Conservation (phyloP, 2,888 invertebrate species). For the Pediacus dermestoides region DNA sequence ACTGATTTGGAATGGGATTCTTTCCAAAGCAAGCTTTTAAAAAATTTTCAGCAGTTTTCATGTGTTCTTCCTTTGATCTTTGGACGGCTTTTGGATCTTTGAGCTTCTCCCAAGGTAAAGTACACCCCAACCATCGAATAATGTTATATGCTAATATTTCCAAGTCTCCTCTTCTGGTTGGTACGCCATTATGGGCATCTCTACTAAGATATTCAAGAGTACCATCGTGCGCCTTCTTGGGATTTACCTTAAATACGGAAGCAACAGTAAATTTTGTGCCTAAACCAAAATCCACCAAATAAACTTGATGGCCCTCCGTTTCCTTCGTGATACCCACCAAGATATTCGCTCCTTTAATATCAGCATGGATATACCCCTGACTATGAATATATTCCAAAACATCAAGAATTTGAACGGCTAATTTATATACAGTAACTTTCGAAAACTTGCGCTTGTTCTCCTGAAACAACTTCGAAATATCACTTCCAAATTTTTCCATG, state of each 20-base stretch:
- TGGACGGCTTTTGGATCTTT: constrained; percentile 62
- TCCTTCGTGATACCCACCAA: constrained; percentile 67
- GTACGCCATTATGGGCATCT: constrained; percentile 90
- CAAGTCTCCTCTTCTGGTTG: constrained; percentile 87
- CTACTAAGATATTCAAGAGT: constrained; percentile 95
- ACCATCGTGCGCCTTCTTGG: constrained; percentile 92
- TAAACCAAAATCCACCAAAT: constrained; percentile 91
- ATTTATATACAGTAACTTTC: constrained; percentile 68
- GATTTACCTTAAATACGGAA: constrained; percentile 82
- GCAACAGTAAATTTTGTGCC: constrained; percentile 68
- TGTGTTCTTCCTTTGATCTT: constrained; percentile 64
- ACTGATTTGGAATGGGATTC: constrained; percentile 49
- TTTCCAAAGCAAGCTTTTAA: constrained; percentile 28
- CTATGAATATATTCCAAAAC: constrained; percentile 89
- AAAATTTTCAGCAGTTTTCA: constrained; percentile 46
- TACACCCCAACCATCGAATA: constrained; percentile 83
- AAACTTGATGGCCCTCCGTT: constrained; percentile 65
- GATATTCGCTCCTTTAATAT: constrained; percentile 94
- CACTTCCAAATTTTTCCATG: constrained; percentile 85
- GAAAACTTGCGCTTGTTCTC: constrained; percentile 67
- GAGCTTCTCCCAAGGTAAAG: constrained; percentile 81
- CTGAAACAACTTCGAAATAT: constrained; percentile 75
- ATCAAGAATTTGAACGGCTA: constrained; percentile 84
- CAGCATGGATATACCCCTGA: constrained; percentile 89
- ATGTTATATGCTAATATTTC: constrained; percentile 94